phyloP scores from a whole-genome alignment of 2,113 vertebrate genomes.

The Puffinus mauretanicus region DNA sequence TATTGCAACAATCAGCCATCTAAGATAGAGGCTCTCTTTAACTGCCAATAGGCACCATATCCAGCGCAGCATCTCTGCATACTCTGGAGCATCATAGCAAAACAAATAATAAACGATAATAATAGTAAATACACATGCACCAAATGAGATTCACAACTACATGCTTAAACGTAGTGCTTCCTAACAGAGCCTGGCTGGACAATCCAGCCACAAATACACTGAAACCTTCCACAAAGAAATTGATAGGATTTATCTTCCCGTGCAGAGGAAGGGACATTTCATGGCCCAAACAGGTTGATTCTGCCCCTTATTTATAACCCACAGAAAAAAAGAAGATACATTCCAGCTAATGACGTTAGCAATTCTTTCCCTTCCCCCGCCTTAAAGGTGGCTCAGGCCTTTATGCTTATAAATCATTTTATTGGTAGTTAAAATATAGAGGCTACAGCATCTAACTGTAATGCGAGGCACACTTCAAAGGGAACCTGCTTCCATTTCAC shows the following conservation, averaged over 20 bases:
- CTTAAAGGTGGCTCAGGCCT: slow-evolving; percentile 27
- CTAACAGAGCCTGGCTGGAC: neutral
- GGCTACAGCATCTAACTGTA: slow-evolving; percentile 13
- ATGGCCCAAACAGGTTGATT: slow-evolving; percentile 1
- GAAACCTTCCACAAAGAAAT: neutral
- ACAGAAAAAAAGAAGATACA: neutral
- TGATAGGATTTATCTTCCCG: neutral
- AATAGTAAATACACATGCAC: neutral
- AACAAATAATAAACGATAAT: neutral
- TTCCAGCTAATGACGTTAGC: neutral
- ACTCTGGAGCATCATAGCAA: neutral
- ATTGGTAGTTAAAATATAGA: slow-evolving; percentile 39
- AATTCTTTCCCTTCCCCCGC: neutral
- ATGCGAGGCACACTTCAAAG: slow-evolving; percentile 56
- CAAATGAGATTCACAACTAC: neutral
- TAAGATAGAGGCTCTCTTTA: neutral
- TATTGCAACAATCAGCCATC: neutral
- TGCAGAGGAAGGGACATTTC: neutral
- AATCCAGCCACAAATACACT: neutral
- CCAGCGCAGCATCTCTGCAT: neutral
- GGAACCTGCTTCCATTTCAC: slow-evolving; percentile 33
- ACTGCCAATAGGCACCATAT: neutral
- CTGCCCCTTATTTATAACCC: neutral
- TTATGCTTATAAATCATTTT: slow-evolving; percentile 69
- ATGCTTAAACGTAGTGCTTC: neutral